Evolutionary conservation across 2,888 invertebrate genomes (phyloP), one percentile per base, ranked within the genome.

Genomic region (Hesperia comma): DNA sequence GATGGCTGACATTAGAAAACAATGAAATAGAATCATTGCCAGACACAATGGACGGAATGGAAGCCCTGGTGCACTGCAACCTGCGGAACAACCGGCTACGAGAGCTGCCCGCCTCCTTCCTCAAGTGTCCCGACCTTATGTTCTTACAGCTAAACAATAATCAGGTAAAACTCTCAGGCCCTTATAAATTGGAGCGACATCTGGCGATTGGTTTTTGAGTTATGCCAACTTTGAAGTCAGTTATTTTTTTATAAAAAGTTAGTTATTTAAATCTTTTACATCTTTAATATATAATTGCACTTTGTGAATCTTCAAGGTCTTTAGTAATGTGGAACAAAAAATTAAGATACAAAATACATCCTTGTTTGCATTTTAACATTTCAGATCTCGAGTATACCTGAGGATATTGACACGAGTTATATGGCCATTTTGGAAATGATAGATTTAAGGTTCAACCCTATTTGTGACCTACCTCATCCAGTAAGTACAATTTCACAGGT

Each of bases 1-100:
- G 95, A 78, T 95, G 95, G 95, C 76, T 95, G 15, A 95, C 95
- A 0, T 80, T 95, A 56, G 95, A 95, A 75, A 92, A 94, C 68
- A 95, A 95, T 77, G 82, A 88, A 61, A 86, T 95, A 55, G 87
- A 87, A 15, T 80, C 79, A 0, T 68, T 95, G 33, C 95, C 95
- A 0, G 70, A 78, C 8, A 84, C 88, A 7, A 90, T 95, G 81
- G 85, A 89, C 21, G 83, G 86, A 7, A 83, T 95, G 78, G 87
- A 90, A 14, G 90, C 89, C 0, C 79, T 95, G 6, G 91, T 94
- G 2, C 95, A 95, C 80, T 76, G 95, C 43, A 95, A 95, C 84
- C 82, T 95, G 2, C 91, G 93, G 63, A 92, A 93, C 62, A 95
- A 95, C 77, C 77, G 82, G 12, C 79, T 95, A 1, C 82, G 75